These are phyloP conservation scores for Phoronis australis DNA, from an alignment of 2,888 invertebrate species.

Conservation along the genomic window DNA sequence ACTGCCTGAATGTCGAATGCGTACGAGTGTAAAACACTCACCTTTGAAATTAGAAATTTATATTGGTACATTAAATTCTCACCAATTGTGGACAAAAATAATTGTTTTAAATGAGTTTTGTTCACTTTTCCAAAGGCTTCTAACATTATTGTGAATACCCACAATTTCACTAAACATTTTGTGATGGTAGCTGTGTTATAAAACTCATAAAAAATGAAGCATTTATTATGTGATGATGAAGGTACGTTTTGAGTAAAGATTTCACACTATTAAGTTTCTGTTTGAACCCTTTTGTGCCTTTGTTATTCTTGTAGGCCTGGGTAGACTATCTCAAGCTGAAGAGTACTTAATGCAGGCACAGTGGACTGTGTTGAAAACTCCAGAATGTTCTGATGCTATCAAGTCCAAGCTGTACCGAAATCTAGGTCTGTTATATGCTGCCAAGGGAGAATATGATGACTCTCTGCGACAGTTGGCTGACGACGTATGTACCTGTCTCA, in stretches of 20 bases:
- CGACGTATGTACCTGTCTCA: constrained; percentile 40
- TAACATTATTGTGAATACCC: too few relatives aligned
- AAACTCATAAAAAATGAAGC: too few relatives aligned
- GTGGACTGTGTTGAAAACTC: constrained; percentile 52
- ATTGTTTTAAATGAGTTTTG: too few relatives aligned
- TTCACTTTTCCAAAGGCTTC: too few relatives aligned
- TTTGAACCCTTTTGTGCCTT: neutral
- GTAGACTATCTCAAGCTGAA: constrained; percentile 48
- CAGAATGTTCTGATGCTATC: constrained; percentile 49
- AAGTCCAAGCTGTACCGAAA: constrained; percentile 51
- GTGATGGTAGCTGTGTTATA: too few relatives aligned
- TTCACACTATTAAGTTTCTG: neutral
- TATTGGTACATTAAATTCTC: too few relatives aligned
- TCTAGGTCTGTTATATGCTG: constrained; percentile 49
- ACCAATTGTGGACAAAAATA: too few relatives aligned
- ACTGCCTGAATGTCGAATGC: too few relatives aligned
- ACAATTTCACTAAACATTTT: too few relatives aligned
- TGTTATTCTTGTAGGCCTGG: constrained; percentile 34
- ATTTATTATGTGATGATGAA: too few relatives aligned
- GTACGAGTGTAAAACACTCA: too few relatives aligned
- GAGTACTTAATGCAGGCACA: constrained; percentile 52
- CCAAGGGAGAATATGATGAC: constrained; percentile 51
- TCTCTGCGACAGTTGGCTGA: constrained; percentile 48
- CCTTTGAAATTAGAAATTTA: too few relatives aligned
- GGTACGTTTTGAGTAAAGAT: neutral